Evolutionary conservation across 2,113 vertebrate genomes (phyloP), one percentile per base, ranked within the genome.

Genomic region (Dicentrarchus labrax): DNA sequence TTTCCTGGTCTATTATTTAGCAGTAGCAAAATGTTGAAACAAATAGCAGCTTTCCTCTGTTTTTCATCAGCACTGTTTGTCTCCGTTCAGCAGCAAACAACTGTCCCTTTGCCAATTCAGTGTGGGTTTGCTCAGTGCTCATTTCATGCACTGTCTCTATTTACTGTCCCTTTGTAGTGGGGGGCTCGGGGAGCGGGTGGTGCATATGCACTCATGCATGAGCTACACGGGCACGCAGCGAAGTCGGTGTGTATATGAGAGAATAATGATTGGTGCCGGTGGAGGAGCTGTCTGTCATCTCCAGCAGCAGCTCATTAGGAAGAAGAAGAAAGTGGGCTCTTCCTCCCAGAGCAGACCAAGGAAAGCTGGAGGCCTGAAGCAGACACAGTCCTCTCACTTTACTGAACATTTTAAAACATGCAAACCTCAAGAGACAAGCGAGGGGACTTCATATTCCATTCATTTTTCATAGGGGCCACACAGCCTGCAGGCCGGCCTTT

Each of bases 231-330:
- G n/a, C 65, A n/a, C 1, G 43, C 61, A 41, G 51, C 30, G 65
- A 30, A 43, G 68, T 70, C 15, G 38, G 36, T 62, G 36, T 69
- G 80, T 76, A n/a, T 39, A n/a, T 39, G 65, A 66, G 76, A 78
- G 64, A 78, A 84, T 90, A 80, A 82, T 79, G 64, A 85, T 22
- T 69, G 59, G 61, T 64, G 80, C 72, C 53, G 62, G 50, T 67
- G 43, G 51, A 83, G 80, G 45, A 86, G 73, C 57, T 53, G 80
- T 36, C 66, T 76, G 77, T 89, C 82, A 69, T 86, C 76, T 75
- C 56, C 66, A 85, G 79, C 60, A 72, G 62, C 68, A 82, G 78
- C 83, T 91, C 87, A 86, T 80, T 83, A 88, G 45, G 50, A 74
- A 56, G 51, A 48, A 74, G 73, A 77, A 75, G 54, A 82, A 61